Percentiles rank a stretch among this genome's conserved stretches.
phyloP scores from a whole-genome alignment of 2,113 vertebrate genomes.

The Meles meles region DNA sequence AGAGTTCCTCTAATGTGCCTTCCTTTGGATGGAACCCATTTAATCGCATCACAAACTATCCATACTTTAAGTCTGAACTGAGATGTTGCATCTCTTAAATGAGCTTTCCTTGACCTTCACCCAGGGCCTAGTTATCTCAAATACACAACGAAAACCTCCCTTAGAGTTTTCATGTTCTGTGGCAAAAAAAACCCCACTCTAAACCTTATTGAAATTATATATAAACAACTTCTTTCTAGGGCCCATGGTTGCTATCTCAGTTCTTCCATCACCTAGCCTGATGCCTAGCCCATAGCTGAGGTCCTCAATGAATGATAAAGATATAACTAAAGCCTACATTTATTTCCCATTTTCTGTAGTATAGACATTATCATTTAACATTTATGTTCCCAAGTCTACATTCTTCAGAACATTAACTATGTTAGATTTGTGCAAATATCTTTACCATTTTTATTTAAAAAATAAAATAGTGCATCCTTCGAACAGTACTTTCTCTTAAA shows the following conservation, averaged over 20 bases:
- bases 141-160: not conserved
- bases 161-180: not conserved
- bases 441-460: not conserved
- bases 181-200: not conserved
- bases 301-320: not conserved
- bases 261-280: not conserved
- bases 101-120: not conserved
- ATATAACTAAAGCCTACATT: not conserved
- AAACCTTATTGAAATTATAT: not conserved
- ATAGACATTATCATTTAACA: not conserved
- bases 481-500: not conserved
- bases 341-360: constrained; percentile 3
- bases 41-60: not conserved
- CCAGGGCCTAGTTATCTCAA: not conserved
- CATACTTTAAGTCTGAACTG: not conserved
- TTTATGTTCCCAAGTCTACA: not conserved
- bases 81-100: not conserved
- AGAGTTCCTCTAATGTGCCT: not conserved
- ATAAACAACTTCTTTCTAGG: not conserved
- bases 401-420: not conserved
- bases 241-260: not conserved
- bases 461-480: constrained; percentile 32
- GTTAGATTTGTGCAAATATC: not conserved
- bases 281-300: not conserved
- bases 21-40: not conserved